Base-by-base conservation (phyloP, 2,888 invertebrate genomes). In the Marasmarcha lunaedactyla region DNA sequence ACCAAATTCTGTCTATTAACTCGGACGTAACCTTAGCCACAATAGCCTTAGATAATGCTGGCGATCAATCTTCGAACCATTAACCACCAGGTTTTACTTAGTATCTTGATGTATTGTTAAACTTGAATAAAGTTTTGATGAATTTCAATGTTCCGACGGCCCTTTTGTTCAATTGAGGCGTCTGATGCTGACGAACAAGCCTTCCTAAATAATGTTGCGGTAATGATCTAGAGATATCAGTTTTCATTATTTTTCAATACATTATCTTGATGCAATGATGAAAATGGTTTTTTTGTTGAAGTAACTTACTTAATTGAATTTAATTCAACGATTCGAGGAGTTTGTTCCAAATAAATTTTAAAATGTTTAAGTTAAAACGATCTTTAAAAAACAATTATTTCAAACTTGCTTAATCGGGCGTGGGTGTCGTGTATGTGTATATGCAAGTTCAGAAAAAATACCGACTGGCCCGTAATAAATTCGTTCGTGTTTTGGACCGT, bases 101-200 rank as follows among this genome's bases (percentile, higher is more conserved):
- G 73, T 76, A 72, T 68, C 73, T 71, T 74, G 76, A 78, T 78
- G 77, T 81, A 81, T 81, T 81, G 81, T 81, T 79, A 77, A 70
- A 76, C 71, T 66, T 77, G 73, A 78, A 79, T 78, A 76, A 81
- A 79, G 77, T 83, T 81, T 78, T 79, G 81, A 81, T 81, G 73
- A 77, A 83, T 78, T 73, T 78, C 74, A 71, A 64, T 71, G 69
- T 71, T 71, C 64, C 66, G 64, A 57, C 57, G 59, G 59, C 58
- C 60, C 68, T 67, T 70, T 79, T 78, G 73, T 74, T 68, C 60
- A 67, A 71, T 65, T 66, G 62, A 71, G 64, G 68, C 70, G 64
- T 66, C 57, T 61, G 66, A 69, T 76, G 76, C 78, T 78, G 73
- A 76, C 73, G 70, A 76, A 73, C 72, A 73, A 76, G 72, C 74